Evolutionary conservation across 1,140 invertebrate genomes (phyloP).

Genomic region (Megalonaias nervosa): DNA sequence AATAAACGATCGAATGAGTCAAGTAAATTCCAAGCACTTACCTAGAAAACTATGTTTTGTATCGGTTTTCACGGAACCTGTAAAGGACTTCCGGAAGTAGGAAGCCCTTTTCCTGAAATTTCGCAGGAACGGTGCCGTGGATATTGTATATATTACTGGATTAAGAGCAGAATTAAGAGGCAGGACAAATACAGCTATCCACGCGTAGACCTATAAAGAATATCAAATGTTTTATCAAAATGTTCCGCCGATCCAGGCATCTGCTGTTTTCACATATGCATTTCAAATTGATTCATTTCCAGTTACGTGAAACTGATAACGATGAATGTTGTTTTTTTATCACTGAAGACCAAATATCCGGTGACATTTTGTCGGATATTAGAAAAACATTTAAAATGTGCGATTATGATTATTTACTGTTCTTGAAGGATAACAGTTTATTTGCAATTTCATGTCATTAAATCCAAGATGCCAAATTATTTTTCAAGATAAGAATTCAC

Average conservation of each 20-base stretch:
- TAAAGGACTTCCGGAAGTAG: constrained; percentile 63
- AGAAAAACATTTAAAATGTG: too few species aligned
- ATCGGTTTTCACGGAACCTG: constrained; percentile 30
- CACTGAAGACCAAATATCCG: too few species aligned
- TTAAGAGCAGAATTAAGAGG: constrained; percentile 86
- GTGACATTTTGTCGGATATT: too few species aligned
- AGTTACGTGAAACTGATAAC: too few species aligned
- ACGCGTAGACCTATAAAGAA: constrained; percentile 72
- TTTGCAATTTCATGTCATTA: background rate
- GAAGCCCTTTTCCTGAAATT: constrained; percentile 56
- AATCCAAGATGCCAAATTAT: background rate
- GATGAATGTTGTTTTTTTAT: too few species aligned
- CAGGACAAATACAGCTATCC: constrained; percentile 84
- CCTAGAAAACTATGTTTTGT: constrained; percentile 37
- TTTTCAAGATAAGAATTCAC: background rate
- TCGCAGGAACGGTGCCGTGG: constrained; percentile 68
- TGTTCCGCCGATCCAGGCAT: background rate
- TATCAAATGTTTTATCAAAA: background rate
- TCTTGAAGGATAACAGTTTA: too few species aligned
- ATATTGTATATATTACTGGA: constrained; percentile 85
- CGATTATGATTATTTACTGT: too few species aligned
- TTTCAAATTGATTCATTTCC: too few species aligned
- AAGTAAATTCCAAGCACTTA: background rate
- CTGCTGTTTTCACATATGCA: too few species aligned
- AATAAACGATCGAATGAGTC: too few species aligned